Conservation (phyloP, 1,140 invertebrate genomes). For the Aphidius ervi region DNA sequence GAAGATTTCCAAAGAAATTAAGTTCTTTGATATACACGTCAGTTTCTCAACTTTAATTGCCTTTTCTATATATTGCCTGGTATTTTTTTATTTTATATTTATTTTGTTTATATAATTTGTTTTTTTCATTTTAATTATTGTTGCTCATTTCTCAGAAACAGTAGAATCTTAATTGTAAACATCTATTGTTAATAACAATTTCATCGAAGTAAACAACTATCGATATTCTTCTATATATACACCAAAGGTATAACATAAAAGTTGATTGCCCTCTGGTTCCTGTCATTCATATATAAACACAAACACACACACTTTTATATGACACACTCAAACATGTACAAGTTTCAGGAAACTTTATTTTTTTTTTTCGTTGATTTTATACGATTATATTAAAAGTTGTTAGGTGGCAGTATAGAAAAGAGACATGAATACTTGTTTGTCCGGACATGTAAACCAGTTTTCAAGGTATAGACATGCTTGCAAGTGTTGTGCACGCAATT, state of each 20-base stretch:
- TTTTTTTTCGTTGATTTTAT: constrained; percentile 1
- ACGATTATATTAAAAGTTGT: constrained; percentile 18
- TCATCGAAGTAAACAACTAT: neutral
- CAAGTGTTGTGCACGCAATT: constrained; percentile 11
- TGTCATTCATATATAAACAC: neutral
- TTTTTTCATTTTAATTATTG: no score
- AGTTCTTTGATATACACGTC: no score
- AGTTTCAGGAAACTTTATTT: constrained; percentile 20
- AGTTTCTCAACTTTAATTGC: no score
- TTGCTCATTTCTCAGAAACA: no score
- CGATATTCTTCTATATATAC: neutral
- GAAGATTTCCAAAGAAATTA: no score
- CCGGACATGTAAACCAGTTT: constrained; percentile 14
- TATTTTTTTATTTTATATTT: no score
- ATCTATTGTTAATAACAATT: constrained; percentile 6
- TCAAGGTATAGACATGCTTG: constrained; percentile 8
- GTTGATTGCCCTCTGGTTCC: constrained; percentile 19
- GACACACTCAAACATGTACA: constrained; percentile 16
- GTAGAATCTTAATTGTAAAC: neutral
- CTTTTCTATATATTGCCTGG: no score
- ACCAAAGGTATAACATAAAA: constrained; percentile 2
- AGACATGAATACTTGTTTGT: constrained; percentile 7
- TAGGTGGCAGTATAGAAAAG: neutral
- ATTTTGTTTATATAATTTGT: no score
- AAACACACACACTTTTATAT: constrained; percentile 5